phyloP scores from a whole-genome alignment of 1,140 invertebrate genomes.

The Oedothorax gibbosus region DNA sequence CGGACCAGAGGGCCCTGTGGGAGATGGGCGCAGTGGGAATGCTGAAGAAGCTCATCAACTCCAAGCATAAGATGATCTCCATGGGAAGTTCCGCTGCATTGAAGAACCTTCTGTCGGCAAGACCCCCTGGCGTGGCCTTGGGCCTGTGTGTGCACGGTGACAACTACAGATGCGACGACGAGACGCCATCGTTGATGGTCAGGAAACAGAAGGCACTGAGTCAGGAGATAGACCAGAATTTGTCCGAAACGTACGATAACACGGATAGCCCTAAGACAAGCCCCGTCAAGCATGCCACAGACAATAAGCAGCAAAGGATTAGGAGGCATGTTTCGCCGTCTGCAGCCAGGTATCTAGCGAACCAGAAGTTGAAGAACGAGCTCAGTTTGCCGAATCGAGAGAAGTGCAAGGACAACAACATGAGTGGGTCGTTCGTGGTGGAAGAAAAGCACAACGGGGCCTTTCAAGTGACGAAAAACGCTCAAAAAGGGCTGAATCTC shows the following conservation, averaged over 20 bases:
- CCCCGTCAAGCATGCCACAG: slow-evolving; percentile 63
- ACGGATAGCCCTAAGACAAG: slow-evolving; percentile 76
- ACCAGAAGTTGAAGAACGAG: slow-evolving; percentile 26
- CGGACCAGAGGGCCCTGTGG: slow-evolving; percentile 90
- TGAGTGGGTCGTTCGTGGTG: slow-evolving; percentile 21
- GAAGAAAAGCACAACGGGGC: slow-evolving; percentile 56
- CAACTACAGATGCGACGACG: slow-evolving; percentile 10
- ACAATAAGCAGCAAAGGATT: neutral
- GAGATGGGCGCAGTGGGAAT: slow-evolving; percentile 93
- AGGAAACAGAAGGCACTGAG: slow-evolving; percentile 88
- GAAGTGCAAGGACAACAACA: neutral
- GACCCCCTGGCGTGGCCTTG: slow-evolving; percentile 72
- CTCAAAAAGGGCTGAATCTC: slow-evolving; percentile 17
- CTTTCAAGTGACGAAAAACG: slow-evolving; percentile 51
- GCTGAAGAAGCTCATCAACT: slow-evolving; percentile 93
- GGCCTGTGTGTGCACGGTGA: slow-evolving; percentile 45
- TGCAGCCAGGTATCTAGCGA: slow-evolving; percentile 25
- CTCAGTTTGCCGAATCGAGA: slow-evolving; percentile 10
- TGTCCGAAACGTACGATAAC: slow-evolving; percentile 92
- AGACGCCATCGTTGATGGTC: slow-evolving; percentile 81
- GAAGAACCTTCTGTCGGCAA: slow-evolving; percentile 87
- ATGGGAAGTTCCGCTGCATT: slow-evolving; percentile 95
- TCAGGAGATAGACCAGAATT: slow-evolving; percentile 86
- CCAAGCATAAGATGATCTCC: slow-evolving; percentile 97
- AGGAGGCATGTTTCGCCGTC: slow-evolving; percentile 40